These are phyloP conservation scores for Mormyrus iriodes DNA, from an alignment of 2,113 vertebrate genomes.

Conservation along the genomic window DNA sequence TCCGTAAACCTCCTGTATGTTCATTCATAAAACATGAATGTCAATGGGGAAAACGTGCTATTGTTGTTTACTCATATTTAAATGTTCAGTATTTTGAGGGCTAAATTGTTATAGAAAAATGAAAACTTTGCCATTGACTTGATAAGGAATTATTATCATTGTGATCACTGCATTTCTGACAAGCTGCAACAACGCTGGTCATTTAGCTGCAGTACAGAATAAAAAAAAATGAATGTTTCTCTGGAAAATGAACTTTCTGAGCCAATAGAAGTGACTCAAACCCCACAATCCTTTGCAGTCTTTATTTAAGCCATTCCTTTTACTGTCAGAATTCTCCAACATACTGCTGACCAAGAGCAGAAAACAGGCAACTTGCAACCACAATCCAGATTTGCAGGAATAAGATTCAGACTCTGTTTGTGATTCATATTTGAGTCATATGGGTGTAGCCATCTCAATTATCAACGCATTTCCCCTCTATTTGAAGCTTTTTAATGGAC, in stretches of 20 bases:
- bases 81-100: neutral
- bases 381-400: neutral
- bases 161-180: neutral
- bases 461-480: neutral
- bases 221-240: neutral
- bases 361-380: neutral
- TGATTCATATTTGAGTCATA: neutral
- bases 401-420: neutral
- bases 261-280: neutral
- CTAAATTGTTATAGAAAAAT: neutral
- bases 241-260: neutral
- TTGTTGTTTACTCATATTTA: neutral
- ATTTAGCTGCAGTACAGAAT: neutral
- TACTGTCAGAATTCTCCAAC: neutral
- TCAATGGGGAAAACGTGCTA: neutral
- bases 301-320: neutral
- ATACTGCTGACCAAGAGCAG: conserved; percentile 8
- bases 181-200: neutral
- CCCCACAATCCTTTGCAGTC: neutral
- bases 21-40: neutral
- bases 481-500: neutral
- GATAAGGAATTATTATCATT: neutral
- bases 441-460: neutral
- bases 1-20: neutral
- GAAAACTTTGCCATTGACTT: neutral